These are phyloP conservation scores for Isotomurus palustris DNA, from an alignment of 2,888 invertebrate genomes.

Conservation along the genomic window DNA sequence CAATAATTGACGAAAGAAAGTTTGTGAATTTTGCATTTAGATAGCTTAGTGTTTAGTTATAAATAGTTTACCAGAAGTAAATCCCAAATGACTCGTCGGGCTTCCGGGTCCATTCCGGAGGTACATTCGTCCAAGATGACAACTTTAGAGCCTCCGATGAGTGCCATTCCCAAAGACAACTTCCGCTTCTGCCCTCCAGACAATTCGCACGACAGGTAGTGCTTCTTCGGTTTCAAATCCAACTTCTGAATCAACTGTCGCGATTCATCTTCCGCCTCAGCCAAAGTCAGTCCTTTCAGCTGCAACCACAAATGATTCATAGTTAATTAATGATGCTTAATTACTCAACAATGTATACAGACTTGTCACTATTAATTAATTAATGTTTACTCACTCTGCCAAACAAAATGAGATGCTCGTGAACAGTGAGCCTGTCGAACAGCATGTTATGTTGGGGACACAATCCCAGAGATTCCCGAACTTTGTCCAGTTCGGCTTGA, in stretches of 20 bases:
- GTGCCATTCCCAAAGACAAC: slow-evolving; percentile 77
- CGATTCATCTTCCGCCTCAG: slow-evolving; percentile 56
- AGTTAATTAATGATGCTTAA: background rate
- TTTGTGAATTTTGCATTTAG: background rate
- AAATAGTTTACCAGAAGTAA: slow-evolving; percentile 47
- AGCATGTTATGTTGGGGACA: slow-evolving; percentile 86
- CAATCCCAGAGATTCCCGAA: slow-evolving; percentile 72
- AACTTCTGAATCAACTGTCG: slow-evolving; percentile 58
- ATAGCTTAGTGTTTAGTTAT: background rate
- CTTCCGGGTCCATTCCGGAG: slow-evolving; percentile 54
- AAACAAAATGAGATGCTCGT: slow-evolving; percentile 78
- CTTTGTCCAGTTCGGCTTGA: slow-evolving; percentile 59
- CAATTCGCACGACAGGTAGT: slow-evolving; percentile 59
- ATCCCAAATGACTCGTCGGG: slow-evolving; percentile 51
- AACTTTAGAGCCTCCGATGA: slow-evolving; percentile 68
- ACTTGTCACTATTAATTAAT: background rate
- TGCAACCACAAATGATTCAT: slow-evolving; percentile 47
- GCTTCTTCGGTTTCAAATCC: slow-evolving; percentile 61
- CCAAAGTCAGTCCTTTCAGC: slow-evolving; percentile 59
- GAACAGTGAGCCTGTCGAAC: slow-evolving; percentile 73
- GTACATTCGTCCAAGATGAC: slow-evolving; percentile 57
- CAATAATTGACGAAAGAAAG: too few relatives aligned
- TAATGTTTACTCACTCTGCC: slow-evolving; percentile 61
- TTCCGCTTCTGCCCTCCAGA: slow-evolving; percentile 94
- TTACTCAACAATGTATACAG: background rate